phyloP scores from a whole-genome alignment of 2,888 invertebrate species.

The Fragum whitleyi region DNA sequence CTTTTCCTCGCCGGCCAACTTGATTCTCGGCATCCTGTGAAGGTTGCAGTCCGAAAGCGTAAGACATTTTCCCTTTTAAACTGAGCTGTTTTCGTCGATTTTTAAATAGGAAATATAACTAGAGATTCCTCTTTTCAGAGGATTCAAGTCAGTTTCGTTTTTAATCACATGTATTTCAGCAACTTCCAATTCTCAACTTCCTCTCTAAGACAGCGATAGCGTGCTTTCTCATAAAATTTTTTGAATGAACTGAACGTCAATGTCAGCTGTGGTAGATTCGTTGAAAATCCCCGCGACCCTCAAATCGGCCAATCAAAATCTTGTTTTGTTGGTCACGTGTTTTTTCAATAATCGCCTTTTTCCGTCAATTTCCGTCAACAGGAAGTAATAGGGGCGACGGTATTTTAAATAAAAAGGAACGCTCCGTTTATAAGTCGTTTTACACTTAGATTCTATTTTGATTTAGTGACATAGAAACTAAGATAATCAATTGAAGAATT shows the following conservation, averaged over 20 bases:
- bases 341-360: neutral
- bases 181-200: conserved; percentile 1
- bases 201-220: neutral
- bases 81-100: conserved; percentile 9
- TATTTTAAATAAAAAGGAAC: neutral
- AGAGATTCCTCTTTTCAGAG: conserved; percentile 12
- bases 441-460: neutral
- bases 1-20: conserved; percentile 68
- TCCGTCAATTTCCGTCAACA: conserved; percentile 12
- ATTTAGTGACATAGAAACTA: neutral
- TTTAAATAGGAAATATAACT: conserved; percentile 5
- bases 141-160: neutral
- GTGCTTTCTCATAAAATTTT: conserved; percentile 18
- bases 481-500: neutral
- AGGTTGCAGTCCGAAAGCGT: conserved; percentile 64
- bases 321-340: conserved; percentile 57
- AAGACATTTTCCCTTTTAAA: conserved; percentile 66
- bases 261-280: conserved; percentile 64
- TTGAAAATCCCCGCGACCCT: conserved; percentile 81
- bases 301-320: conserved; percentile 76
- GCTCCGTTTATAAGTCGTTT: too few species aligned
- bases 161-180: conserved; percentile 1
- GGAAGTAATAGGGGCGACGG: neutral
- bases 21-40: conserved; percentile 67
- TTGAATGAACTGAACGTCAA: conserved; percentile 40